Percentiles rank a stretch among this genome's conserved stretches.
Evolutionary conservation across 1,140 invertebrate genomes (phyloP).

Genomic region (Neotoxoptera formosana): DNA sequence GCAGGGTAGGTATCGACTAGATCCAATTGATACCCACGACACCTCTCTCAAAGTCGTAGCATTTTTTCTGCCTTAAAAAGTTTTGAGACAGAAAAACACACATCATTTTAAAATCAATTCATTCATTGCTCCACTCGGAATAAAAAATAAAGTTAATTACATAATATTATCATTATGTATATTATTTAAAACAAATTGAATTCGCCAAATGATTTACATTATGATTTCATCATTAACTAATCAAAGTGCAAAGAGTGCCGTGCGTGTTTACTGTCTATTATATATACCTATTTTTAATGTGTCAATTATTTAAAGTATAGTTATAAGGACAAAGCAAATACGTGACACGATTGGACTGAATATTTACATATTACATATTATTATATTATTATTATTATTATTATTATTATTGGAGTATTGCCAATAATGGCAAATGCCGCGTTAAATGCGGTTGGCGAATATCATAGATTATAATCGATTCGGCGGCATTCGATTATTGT

Average conservation of each 20-base stretch:
- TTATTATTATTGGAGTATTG: background rate
- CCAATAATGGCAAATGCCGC: background rate
- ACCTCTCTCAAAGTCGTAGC: no score
- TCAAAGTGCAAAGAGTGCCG: background rate
- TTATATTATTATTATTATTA: background rate
- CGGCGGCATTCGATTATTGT: background rate
- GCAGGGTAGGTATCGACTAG: no score
- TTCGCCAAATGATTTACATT: background rate
- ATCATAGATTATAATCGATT: constrained; percentile 16
- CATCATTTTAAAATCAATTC: no score
- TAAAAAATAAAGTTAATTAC: no score
- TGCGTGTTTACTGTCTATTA: background rate
- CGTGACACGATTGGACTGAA: background rate
- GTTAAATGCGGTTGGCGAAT: background rate
- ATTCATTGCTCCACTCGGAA: no score
- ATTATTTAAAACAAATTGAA: no score
- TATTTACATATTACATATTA: background rate
- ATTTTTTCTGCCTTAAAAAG: no score
- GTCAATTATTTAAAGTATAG: background rate
- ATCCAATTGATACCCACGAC: no score
- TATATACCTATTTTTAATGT: background rate
- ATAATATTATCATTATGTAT: no score
- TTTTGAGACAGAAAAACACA: no score
- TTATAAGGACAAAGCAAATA: background rate
- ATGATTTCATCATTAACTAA: background rate